Percentiles rank a stretch among this genome's conserved stretches.
Conservation (phyloP, 1,140 invertebrate genomes). For the Drosophila kepulauana region DNA sequence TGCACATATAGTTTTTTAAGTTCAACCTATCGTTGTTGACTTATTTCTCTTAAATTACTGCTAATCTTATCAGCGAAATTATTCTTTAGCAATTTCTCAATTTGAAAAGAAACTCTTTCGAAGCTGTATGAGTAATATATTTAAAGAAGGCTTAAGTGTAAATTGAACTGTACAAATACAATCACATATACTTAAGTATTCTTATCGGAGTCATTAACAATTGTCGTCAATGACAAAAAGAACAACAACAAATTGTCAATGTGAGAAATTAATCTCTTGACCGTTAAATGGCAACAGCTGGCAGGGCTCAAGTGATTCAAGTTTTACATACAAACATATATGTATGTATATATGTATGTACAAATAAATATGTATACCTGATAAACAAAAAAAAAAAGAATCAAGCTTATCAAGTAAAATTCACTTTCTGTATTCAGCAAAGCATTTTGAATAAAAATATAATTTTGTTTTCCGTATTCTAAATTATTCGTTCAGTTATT, state of each 20-base stretch:
- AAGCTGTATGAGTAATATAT: conserved; percentile 3
- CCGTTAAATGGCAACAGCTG: conserved; percentile 34
- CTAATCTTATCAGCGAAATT: neutral
- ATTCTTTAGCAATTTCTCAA: neutral
- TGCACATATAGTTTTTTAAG: conserved; percentile 4
- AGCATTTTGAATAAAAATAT: neutral
- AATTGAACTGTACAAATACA: conserved; percentile 1
- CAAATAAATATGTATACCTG: conserved; percentile 6
- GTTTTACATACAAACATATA: neutral
- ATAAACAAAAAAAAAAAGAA: conserved; percentile 14
- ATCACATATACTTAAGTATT: neutral
- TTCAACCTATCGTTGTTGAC: conserved; percentile 16
- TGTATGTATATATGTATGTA: conserved; percentile 4
- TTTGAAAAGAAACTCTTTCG: neutral
- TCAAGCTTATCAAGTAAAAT: neutral
- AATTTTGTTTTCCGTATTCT: neutral
- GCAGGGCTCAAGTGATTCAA: conserved; percentile 31
- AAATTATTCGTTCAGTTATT: no score
- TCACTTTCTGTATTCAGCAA: neutral
- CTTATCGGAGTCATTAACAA: conserved; percentile 13
- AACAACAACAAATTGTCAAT: conserved; percentile 11
- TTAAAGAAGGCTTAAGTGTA: neutral
- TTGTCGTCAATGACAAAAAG: conserved; percentile 6
- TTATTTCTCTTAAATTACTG: no score
- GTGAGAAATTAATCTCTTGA: conserved; percentile 24